These are phyloP conservation scores for Monomorium pharaonis DNA, from an alignment of 1,140 invertebrate species.

Conservation along the genomic window DNA sequence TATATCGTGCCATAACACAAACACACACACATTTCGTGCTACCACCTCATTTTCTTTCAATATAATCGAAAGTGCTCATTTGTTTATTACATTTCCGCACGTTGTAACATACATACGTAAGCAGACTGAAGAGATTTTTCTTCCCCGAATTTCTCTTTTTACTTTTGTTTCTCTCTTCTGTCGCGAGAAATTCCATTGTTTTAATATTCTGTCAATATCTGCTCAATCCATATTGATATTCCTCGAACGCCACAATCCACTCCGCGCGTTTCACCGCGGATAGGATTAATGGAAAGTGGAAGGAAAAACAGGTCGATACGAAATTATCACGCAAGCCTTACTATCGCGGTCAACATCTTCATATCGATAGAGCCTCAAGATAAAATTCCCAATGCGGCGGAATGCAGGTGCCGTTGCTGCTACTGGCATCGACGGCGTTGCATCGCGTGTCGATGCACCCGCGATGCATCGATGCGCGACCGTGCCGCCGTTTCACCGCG, in stretches of 20 bases:
- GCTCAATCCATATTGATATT: conserved; percentile 6
- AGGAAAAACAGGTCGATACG: neutral
- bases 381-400: conserved; percentile 23
- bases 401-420: neutral
- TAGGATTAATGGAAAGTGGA: neutral
- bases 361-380: neutral
- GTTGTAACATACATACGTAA: neutral
- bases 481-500: neutral
- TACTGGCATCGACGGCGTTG: neutral
- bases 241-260: neutral
- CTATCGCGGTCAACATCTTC: conserved; percentile 31
- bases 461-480: conserved; percentile 26
- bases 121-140: neutral
- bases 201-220: neutral
- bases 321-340: conserved; percentile 26
- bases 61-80: neutral
- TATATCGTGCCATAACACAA: no score
- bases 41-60: neutral
- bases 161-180: neutral
- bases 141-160: neutral
- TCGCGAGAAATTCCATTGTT: neutral
- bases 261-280: neutral
- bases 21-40: neutral
- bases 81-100: neutral
- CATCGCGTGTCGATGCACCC: conserved; percentile 34